A percentile compares a stretch with the other conserved stretches of the same genome.
Evolutionary conservation across 2,797 vertebrate genomes (phyloP).

Genomic region (Sebastes ruberrimus): DNA sequence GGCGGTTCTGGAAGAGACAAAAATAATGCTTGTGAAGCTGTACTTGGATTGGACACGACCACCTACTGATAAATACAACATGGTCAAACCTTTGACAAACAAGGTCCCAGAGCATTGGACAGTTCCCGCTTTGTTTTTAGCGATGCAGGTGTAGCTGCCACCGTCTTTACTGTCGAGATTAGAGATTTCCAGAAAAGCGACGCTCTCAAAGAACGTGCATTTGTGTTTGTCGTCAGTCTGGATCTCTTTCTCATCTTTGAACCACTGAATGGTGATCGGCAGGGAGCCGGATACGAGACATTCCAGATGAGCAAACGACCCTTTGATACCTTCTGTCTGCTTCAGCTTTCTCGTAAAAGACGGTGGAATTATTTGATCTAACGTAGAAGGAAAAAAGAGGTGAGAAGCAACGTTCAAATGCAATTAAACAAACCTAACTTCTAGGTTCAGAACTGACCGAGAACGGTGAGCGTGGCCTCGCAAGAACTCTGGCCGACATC

Average conservation of each 20-base stretch:
- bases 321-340: constrained; percentile 94
- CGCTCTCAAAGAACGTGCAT: constrained; percentile 96
- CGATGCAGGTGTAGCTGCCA: constrained; percentile 93
- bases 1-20: constrained; percentile 89
- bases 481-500: constrained; percentile 92
- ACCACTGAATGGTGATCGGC: constrained; percentile 94
- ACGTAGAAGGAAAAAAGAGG: constrained; percentile 50
- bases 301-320: constrained; percentile 93
- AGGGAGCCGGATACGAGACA: constrained; percentile 96
- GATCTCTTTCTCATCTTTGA: constrained; percentile 92
- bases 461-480: constrained; percentile 88
- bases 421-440: background rate
- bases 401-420: constrained; percentile 20
- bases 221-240: constrained; percentile 90
- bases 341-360: constrained; percentile 97
- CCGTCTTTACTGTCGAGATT: constrained; percentile 88
- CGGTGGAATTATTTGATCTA: constrained; percentile 98
- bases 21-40: background rate
- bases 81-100: constrained; percentile 92
- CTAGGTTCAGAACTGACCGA: constrained; percentile 85
- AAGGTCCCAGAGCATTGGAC: constrained; percentile 92
- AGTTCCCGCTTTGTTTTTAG: constrained; percentile 92
- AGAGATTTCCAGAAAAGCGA: constrained; percentile 93
- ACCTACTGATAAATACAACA: too few relatives aligned
- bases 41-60: too few relatives aligned